phyloP scores from a whole-genome alignment of 2,113 vertebrate genomes.

The Galbula dea region DNA sequence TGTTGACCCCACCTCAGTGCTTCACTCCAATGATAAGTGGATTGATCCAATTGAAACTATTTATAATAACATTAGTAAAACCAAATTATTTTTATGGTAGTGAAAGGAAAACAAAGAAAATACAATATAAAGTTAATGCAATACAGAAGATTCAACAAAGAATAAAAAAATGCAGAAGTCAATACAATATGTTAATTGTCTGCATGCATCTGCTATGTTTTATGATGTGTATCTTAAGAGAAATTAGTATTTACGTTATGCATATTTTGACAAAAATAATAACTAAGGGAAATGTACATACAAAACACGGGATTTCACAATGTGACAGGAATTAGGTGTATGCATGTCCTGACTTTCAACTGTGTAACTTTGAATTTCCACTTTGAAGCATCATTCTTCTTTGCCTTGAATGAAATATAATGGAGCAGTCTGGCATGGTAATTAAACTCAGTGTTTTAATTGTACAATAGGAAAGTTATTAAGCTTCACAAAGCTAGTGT shows the following conservation, averaged over 20 bases:
- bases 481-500: neutral
- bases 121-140: constrained; percentile 32
- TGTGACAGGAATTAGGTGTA: neutral
- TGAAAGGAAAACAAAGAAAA: constrained; percentile 44
- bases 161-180: constrained; percentile 19
- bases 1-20: constrained; percentile 36
- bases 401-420: neutral
- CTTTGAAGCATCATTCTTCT: constrained; percentile 2
- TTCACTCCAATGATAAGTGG: constrained; percentile 6
- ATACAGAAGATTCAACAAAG: constrained; percentile 27
- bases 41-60: neutral
- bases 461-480: neutral
- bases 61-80: neutral
- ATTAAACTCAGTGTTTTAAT: neutral
- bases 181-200: constrained; percentile 50
- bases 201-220: constrained; percentile 23
- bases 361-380: neutral
- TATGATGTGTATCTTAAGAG: constrained; percentile 34
- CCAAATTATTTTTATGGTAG: neutral
- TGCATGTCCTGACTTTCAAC: neutral
- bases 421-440: neutral
- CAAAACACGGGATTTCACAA: neutral
- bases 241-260: neutral
- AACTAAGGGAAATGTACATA: neutral
- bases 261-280: neutral